Evolutionary conservation across 2,888 invertebrate species (phyloP), one percentile per base, ranked within the genome.

Genomic region (Lissonota sp.): DNA sequence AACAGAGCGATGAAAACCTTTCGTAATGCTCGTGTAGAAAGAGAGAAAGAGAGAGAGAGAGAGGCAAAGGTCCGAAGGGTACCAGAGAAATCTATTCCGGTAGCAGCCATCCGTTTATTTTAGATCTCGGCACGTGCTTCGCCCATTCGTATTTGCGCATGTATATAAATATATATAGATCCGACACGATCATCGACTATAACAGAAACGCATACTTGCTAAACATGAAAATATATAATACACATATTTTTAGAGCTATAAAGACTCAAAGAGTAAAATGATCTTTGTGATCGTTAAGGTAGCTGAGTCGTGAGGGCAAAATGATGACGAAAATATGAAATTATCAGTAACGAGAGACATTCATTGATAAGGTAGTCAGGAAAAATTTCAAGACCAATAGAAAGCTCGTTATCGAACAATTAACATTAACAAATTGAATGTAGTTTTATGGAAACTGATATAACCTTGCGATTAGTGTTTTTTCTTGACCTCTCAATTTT

Each of bases 31-130:
- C 62, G 62, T 42, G 66, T 70, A 79, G 73, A 73, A 70, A 51
- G 51, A 53, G 16, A 39, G 55, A 62, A 64, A 46, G 66, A 74
- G 42, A 40, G 60, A 60, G 6, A 57, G 76, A 60, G 53, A 78
- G 67, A 67, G 69, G 71, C 70, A 66, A 81, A 84, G 83, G 83
- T 81, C 74, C 78, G 72, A 84, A 83, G 82, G 79, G 79, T 70
- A 80, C 75, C 70, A 53, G 70, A 66, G 78, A 64, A 64, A 55
- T 81, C 84, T 83, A 81, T 82, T 83, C 71, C 78, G 60, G 81
- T 79, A 76, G 44, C 84, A 78, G 79, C 78, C 60, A 67, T 76
- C 66, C 72, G 77, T 83, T 83, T 82, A 82, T 83, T 84, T 83
- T 72, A 70, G 79, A 57, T 69, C 72, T 72, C n/a, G 77, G 76